Percentiles rank a stretch among this genome's conserved stretches.
These are phyloP conservation scores for Lacerta viridis DNA, from an alignment of 2,797 vertebrate species.

Conservation along the genomic window DNA sequence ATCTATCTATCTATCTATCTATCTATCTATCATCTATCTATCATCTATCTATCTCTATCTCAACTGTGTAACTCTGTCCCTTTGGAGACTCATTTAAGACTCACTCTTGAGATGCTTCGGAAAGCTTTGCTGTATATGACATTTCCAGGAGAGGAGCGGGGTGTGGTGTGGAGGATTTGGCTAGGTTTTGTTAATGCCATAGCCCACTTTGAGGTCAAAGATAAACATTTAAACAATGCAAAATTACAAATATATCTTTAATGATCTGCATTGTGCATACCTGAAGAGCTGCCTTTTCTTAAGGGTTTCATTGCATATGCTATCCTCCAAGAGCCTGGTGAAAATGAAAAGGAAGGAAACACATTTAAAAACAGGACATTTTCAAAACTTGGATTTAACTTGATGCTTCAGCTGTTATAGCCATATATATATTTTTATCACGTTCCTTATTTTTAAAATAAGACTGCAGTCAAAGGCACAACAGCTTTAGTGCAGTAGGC, in stretches of 20 bases:
- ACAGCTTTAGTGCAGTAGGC: background rate
- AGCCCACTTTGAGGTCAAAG: background rate
- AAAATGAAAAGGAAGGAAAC: conserved; percentile 75
- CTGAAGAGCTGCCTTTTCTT: conserved; percentile 95
- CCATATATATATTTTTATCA: background rate
- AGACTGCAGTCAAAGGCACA: background rate
- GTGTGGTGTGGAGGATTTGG: too few species aligned
- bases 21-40: too few species aligned
- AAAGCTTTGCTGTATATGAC: background rate
- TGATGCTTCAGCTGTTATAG: conserved; percentile 8
- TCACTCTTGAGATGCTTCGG: background rate
- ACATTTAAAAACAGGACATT: background rate
- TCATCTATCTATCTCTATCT: background rate
- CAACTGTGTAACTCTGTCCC: too few species aligned
- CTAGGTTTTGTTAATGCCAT: background rate
- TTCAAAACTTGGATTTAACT: background rate
- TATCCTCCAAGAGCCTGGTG: conserved; percentile 88
- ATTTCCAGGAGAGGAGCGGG: background rate
- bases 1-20: too few species aligned
- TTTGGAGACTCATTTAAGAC: background rate
- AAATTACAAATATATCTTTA: conserved; percentile 58
- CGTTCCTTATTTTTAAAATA: background rate
- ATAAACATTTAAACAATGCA: background rate
- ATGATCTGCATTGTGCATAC: conserved; percentile 84
- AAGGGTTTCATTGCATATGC: conserved; percentile 91